Evolutionary conservation across 2,797 vertebrate genomes (phyloP).

Genomic region (Squalus acanthias): DNA sequence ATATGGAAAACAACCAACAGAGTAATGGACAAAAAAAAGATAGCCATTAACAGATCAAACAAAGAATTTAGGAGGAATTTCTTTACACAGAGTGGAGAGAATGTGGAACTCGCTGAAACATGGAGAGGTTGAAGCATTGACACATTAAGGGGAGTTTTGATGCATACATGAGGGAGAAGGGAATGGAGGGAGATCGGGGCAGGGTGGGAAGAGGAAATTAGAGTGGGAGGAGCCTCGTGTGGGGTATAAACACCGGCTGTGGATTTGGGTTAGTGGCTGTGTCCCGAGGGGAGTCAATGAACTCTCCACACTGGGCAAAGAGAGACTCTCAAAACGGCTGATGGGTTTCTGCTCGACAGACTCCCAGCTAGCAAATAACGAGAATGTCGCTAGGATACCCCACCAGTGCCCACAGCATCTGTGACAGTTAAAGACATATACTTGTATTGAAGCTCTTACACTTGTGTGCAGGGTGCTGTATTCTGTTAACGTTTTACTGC

Average conservation of each 20-base stretch:
- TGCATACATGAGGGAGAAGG: background rate
- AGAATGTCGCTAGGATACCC: background rate
- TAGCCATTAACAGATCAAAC: background rate
- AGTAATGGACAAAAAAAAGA: background rate
- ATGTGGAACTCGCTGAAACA: background rate
- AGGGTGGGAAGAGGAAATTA: too few species aligned
- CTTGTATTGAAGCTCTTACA: background rate
- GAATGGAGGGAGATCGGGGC: background rate
- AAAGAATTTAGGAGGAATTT: background rate
- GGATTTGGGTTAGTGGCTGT: background rate
- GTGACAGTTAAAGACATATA: conserved; percentile 38
- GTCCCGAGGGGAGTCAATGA: too few species aligned
- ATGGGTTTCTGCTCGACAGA: background rate
- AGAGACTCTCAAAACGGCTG: too few species aligned
- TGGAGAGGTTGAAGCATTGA: too few species aligned
- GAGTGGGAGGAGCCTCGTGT: background rate
- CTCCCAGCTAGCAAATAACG: background rate
- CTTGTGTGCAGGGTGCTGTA: background rate
- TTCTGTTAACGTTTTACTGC: background rate
- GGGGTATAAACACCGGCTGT: background rate
- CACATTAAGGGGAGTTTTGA: background rate
- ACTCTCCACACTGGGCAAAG: too few species aligned
- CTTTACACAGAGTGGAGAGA: background rate
- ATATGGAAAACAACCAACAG: background rate
- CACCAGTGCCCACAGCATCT: background rate